Percentiles rank a stretch among this genome's conserved stretches.
These are phyloP conservation scores for Gastrophysa polygoni DNA, from an alignment of 2,888 invertebrate species.

Conservation along the genomic window DNA sequence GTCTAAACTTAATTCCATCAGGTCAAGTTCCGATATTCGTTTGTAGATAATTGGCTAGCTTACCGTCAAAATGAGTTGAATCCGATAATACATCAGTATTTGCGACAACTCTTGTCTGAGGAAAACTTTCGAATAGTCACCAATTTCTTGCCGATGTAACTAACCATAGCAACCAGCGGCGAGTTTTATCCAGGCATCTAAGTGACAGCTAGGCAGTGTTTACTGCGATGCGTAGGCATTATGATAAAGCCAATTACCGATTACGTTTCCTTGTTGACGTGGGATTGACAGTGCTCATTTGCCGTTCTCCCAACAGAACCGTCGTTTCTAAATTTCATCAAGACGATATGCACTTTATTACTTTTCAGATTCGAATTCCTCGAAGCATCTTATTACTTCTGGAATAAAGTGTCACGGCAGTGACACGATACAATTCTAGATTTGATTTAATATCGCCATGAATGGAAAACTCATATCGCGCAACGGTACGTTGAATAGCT, in stretches of 20 bases:
- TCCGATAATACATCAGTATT: no score
- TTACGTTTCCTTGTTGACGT: slow-evolving; percentile 24
- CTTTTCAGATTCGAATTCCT: slow-evolving; percentile 15
- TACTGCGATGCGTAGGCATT: slow-evolving; percentile 26
- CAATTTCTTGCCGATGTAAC: no score
- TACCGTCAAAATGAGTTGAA: no score
- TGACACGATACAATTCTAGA: slow-evolving; percentile 11
- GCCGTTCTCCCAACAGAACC: slow-evolving; percentile 11
- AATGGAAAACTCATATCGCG: neutral
- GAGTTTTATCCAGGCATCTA: neutral
- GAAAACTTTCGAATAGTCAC: no score
- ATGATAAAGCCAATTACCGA: slow-evolving; percentile 27
- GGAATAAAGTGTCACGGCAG: neutral
- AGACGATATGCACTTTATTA: slow-evolving; percentile 16
- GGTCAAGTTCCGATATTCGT: no score
- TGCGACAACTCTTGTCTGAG: no score
- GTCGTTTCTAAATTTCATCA: slow-evolving; percentile 15
- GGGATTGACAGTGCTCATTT: slow-evolving; percentile 31
- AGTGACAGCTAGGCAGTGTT: slow-evolving; percentile 14
- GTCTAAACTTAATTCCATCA: no score
- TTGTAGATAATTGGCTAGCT: no score
- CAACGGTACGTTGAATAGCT: neutral
- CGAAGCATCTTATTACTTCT: slow-evolving; percentile 16
- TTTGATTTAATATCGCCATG: slow-evolving; percentile 9
- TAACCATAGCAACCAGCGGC: neutral